Evolutionary conservation across 2,888 invertebrate genomes (phyloP).

Genomic region (Volucella zonaria): DNA sequence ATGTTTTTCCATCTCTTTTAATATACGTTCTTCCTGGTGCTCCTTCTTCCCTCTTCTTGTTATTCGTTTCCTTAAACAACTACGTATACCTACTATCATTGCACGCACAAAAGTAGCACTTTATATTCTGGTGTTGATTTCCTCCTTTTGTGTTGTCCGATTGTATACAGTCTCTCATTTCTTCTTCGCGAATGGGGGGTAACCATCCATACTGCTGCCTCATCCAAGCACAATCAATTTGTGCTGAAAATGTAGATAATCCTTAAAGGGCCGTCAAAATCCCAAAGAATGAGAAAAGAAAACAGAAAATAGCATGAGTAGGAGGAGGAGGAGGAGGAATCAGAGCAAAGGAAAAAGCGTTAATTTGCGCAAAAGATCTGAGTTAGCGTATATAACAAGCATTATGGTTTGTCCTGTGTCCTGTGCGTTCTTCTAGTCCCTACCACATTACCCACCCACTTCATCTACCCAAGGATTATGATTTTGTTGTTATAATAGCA

Average conservation of each 20-base stretch:
- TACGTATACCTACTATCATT: slow-evolving; percentile 10
- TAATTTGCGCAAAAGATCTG: slow-evolving; percentile 48
- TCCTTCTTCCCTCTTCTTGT: not conserved
- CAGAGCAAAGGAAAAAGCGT: slow-evolving; percentile 5
- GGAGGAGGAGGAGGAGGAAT: not conserved
- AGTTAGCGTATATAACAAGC: slow-evolving; percentile 42
- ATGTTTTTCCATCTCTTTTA: not conserved
- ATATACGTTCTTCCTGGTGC: not conserved
- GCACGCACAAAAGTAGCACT: slow-evolving; percentile 55
- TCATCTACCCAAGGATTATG: slow-evolving; percentile 45
- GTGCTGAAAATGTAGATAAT: slow-evolving; percentile 31
- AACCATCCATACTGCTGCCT: slow-evolving; percentile 34
- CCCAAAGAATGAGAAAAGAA: not conserved
- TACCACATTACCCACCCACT: not conserved
- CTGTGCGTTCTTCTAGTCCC: not conserved
- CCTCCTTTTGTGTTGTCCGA: slow-evolving; percentile 29
- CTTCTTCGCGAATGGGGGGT: slow-evolving; percentile 29
- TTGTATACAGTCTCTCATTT: slow-evolving; percentile 23
- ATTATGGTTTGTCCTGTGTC: not conserved
- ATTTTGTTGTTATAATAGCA: slow-evolving; percentile 39
- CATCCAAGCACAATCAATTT: slow-evolving; percentile 52
- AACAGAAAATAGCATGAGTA: not conserved
- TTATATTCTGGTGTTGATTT: slow-evolving; percentile 62
- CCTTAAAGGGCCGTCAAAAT: slow-evolving; percentile 19
- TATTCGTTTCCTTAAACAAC: slow-evolving; percentile 1